A percentile compares a stretch with the other conserved stretches of the same genome.
phyloP scores from a whole-genome alignment of 2,797 vertebrate species.

The Erethizon dorsatum region DNA sequence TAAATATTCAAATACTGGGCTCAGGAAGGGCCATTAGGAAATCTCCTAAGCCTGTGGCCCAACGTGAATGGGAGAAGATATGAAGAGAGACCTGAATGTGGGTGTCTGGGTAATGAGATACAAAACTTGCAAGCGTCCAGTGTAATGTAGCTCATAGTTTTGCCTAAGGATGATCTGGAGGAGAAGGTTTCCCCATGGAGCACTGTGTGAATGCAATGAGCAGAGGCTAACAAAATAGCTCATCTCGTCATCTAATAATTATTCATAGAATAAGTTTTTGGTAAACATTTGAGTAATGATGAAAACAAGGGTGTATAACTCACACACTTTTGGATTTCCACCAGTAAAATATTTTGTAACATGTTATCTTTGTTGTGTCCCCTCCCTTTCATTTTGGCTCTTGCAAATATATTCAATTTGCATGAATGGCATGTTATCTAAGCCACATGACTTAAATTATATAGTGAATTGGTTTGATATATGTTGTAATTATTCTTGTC shows the following conservation, averaged over 20 bases:
- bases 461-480: background rate
- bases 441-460: constrained; percentile 52
- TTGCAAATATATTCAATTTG: constrained; percentile 51
- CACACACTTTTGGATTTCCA: background rate
- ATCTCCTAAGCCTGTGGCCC: background rate
- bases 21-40: background rate
- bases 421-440: constrained; percentile 16
- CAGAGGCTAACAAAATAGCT: background rate
- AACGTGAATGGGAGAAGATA: background rate
- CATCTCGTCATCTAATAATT: background rate
- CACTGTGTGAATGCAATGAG: background rate
- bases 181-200: background rate
- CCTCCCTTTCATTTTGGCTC: constrained; percentile 29
- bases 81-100: background rate
- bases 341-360: constrained; percentile 34
- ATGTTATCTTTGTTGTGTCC: background rate
- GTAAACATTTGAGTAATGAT: constrained; percentile 5
- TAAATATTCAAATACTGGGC: background rate
- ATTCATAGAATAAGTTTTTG: background rate
- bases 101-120: background rate
- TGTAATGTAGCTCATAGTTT: background rate
- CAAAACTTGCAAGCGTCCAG: background rate
- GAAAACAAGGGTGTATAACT: background rate
- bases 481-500: constrained; percentile 51
- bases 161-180: background rate